Base-by-base conservation (phyloP, 2,888 invertebrate genomes). In the Rhagium mordax region DNA sequence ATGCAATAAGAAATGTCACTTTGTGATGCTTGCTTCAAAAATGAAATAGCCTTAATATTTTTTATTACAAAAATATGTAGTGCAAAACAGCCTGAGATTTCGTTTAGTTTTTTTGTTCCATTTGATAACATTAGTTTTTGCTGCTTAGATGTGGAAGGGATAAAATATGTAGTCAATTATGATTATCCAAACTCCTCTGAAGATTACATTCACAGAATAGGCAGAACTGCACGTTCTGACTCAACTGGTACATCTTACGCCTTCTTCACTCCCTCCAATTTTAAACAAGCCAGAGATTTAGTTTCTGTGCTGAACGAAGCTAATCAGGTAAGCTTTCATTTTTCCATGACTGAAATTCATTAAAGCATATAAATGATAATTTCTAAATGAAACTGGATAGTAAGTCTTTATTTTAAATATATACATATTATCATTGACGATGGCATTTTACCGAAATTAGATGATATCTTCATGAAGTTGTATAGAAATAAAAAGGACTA, bases 101-200 rank as follows among this genome's bases (percentile, higher is more conserved):
- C 29, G 4, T 7, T 29, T 21, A 24, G 10, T 10, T 55, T 15
- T 16, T 29, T 18, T 64, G 51, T 16, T 18, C 48, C 51, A 49
- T 16, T 47, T 70, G 48, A 57, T 66, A 61, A 67, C 67, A 66
- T 15, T 61, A 13, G 15, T 29, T 68, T 73, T 76, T 72, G 67
- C 64, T 71, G 64, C 72, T 61, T 91, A 98, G 97, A 98, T 93
- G 97, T 98, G 86, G 96, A 97, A 88, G 97, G 97, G 86, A 96
- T 98, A 85, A 97, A 96, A 89, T 97, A 94, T 90, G 98, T 98
- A 80, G 96, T 98, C 87, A 98, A 98, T 90, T 97, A 94, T 90
- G 98, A 98, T 90, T 98, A 97, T 89, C 98, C 98, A 70, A 95
- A 95, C 88, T 96, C 96, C 74, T 96, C 96, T 69, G 98, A 98